Conservation (phyloP, 2,888 invertebrate genomes). For the Ischnura elegans region DNA sequence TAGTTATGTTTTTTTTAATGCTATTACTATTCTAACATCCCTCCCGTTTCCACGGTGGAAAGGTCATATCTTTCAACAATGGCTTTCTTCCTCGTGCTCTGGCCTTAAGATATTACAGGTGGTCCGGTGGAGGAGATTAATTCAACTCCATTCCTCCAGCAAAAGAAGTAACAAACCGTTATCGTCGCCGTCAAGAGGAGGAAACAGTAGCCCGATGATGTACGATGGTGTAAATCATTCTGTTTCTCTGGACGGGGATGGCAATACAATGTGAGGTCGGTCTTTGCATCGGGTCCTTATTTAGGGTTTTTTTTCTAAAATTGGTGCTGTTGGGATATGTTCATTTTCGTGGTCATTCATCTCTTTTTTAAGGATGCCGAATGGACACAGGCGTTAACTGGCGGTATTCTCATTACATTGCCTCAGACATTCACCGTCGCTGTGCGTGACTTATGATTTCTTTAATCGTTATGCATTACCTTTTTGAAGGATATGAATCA, state of each 20-base stretch:
- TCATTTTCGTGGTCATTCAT: neutral
- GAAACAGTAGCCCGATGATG: slow-evolving; percentile 18
- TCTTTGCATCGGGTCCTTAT: neutral
- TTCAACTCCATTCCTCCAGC: neutral
- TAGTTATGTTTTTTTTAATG: neutral
- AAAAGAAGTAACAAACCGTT: neutral
- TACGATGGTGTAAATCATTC: slow-evolving; percentile 15
- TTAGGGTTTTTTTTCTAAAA: neutral
- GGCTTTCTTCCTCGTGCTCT: neutral
- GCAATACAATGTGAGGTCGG: neutral
- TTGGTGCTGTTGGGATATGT: neutral
- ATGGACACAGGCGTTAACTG: neutral
- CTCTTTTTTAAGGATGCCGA: neutral
- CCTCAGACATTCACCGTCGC: neutral
- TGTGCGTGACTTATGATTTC: no score
- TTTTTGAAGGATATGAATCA: no score
- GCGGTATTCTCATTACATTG: neutral
- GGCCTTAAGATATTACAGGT: neutral
- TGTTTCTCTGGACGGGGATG: neutral
- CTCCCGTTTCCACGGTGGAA: neutral
- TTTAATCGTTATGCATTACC: no score
- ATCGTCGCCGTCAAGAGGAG: neutral
- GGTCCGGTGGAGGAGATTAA: neutral
- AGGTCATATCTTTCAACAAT: neutral
- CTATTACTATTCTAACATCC: neutral